These are phyloP conservation scores for Plectrocnemia conspersa DNA, from an alignment of 1,140 invertebrate genomes.

Conservation along the genomic window DNA sequence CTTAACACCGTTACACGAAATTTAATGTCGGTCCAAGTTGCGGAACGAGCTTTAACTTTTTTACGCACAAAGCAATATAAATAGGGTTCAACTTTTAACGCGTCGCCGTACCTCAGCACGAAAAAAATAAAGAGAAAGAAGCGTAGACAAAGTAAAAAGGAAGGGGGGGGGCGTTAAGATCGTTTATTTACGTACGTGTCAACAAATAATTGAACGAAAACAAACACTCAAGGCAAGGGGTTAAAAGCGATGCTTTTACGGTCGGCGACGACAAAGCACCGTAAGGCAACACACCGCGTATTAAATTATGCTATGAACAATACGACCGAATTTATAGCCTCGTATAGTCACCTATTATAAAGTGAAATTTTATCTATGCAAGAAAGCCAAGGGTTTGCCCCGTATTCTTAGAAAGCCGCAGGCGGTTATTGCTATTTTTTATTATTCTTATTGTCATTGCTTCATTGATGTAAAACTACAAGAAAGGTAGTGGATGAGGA, in stretches of 20 bases:
- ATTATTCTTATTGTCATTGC: no score
- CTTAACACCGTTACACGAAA: conserved; percentile 14
- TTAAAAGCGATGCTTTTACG: background rate
- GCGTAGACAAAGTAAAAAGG: background rate
- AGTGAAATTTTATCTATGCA: no score
- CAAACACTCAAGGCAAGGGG: background rate
- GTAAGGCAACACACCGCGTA: no score
- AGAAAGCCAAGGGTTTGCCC: no score
- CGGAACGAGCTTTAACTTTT: conserved; percentile 19
- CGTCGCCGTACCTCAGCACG: conserved; percentile 2
- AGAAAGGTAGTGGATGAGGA: no score
- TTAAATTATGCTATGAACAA: no score
- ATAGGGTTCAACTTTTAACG: conserved; percentile 12
- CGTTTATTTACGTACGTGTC: conserved; percentile 8
- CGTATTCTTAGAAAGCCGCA: no score
- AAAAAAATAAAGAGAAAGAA: background rate
- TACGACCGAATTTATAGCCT: no score
- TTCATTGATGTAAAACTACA: no score
- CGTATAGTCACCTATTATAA: no score
- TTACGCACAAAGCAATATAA: conserved; percentile 25
- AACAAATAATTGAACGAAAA: conserved; percentile 6
- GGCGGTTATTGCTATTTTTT: no score
- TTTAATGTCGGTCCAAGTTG: conserved; percentile 23
- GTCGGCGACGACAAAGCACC: background rate
- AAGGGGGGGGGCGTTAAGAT: background rate